These are phyloP conservation scores for Pedicia rivosa DNA, from an alignment of 2,888 invertebrate genomes.

Conservation along the genomic window DNA sequence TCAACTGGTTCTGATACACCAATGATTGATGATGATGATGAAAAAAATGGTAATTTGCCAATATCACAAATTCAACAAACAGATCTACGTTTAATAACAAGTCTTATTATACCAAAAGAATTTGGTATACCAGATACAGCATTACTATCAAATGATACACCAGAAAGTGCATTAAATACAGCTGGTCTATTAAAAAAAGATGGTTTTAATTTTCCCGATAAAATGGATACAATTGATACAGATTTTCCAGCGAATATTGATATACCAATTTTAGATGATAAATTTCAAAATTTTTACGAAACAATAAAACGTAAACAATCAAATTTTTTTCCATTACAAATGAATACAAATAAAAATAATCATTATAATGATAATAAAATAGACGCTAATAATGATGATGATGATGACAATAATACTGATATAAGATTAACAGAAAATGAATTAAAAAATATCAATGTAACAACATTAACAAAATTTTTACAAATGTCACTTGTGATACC, in stretches of 20 bases:
- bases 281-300: neutral
- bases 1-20: conserved; percentile 19
- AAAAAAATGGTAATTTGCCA: conserved; percentile 10
- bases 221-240: neutral
- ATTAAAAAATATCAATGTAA: conserved; percentile 16
- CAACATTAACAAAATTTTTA: conserved; percentile 38
- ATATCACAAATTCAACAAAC: too few species aligned
- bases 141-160: conserved; percentile 13
- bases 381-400: neutral
- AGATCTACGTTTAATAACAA: conserved; percentile 5
- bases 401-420: neutral
- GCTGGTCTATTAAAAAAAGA: conserved; percentile 18
- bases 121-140: conserved; percentile 10
- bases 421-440: conserved; percentile 1
- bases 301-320: neutral
- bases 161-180: conserved; percentile 19
- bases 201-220: conserved; percentile 16
- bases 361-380: neutral
- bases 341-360: neutral
- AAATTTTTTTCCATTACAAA: neutral
- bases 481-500: conserved; percentile 53
- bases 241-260: neutral
- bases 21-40: conserved; percentile 9
- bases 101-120: neutral
- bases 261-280: neutral